Conservation (phyloP, 1,140 invertebrate genomes). For the Anastrepha ludens region DNA sequence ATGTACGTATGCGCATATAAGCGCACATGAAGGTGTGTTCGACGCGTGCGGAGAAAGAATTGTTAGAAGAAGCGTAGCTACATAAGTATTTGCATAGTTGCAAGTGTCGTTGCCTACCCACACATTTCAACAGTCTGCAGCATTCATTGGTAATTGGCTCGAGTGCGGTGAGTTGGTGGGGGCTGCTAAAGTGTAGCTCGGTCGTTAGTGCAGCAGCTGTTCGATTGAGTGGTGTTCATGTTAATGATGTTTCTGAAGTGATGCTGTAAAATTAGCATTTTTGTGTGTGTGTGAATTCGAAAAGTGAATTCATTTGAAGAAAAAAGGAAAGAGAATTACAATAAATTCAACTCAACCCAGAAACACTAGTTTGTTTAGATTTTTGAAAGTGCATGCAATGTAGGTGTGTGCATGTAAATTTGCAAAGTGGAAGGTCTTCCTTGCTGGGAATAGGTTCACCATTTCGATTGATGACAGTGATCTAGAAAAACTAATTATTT, state of each 20-base stretch:
- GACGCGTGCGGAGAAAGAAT: not conserved
- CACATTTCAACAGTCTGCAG: slow-evolving; percentile 21
- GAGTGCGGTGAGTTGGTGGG: not conserved
- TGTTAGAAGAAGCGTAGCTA: not conserved
- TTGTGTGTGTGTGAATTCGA: not conserved
- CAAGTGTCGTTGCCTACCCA: slow-evolving; percentile 19
- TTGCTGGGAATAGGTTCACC: too few species aligned
- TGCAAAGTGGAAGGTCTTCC: too few species aligned
- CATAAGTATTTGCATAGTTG: slow-evolving; percentile 23
- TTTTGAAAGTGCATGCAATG: too few species aligned
- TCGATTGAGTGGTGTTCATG: not conserved
- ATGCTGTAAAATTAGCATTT: slow-evolving; percentile 14
- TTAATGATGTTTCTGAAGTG: not conserved
- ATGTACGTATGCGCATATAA: not conserved
- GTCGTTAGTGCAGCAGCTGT: not conserved
- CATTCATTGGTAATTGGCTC: not conserved
- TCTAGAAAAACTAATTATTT: too few species aligned
- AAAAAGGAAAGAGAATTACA: too few species aligned
- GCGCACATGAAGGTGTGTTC: not conserved
- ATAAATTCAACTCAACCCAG: too few species aligned
- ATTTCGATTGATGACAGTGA: too few species aligned
- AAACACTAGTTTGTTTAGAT: too few species aligned
- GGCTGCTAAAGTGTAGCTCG: not conserved
- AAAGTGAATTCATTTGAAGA: not conserved
- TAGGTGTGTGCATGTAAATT: too few species aligned